These are phyloP conservation scores for Limenitis camilla DNA, from an alignment of 2,888 invertebrate genomes.

Conservation along the genomic window DNA sequence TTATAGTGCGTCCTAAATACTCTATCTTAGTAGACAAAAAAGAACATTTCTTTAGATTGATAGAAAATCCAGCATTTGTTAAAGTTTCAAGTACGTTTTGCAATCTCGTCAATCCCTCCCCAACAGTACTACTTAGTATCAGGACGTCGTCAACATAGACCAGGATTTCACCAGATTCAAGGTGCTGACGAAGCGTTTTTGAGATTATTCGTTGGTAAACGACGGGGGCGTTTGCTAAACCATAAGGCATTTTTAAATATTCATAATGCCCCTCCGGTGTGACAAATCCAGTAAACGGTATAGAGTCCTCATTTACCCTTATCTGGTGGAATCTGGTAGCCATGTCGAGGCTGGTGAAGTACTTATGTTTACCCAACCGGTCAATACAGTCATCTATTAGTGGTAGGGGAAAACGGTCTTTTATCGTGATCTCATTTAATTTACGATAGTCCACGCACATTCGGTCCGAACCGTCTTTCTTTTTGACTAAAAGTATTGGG, in stretches of 20 bases:
- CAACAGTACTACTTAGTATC: conserved; percentile 5
- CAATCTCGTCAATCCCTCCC: background rate
- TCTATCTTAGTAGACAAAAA: background rate
- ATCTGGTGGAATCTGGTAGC: no score
- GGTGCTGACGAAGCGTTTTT: conserved; percentile 9
- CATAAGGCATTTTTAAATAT: conserved; percentile 23
- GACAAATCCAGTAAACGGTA: no score
- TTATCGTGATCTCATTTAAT: no score
- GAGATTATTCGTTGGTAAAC: conserved; percentile 16
- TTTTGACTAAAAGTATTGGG: no score
- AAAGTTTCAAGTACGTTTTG: conserved; percentile 11
- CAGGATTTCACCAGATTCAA: conserved; percentile 12
- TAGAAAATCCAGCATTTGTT: conserved; percentile 1
- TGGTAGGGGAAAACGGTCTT: no score
- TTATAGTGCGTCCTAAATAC: background rate
- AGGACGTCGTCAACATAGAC: no score
- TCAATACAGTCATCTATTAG: no score
- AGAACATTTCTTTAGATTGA: background rate
- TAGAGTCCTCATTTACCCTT: no score
- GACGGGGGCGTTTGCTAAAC: conserved; percentile 18
- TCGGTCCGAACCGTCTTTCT: no score
- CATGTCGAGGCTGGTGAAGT: no score
- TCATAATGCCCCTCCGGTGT: conserved; percentile 20
- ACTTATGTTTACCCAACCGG: no score
- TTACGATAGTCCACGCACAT: no score